Base-by-base conservation (phyloP, 1,140 invertebrate genomes). In the Epicauta chinensis region DNA sequence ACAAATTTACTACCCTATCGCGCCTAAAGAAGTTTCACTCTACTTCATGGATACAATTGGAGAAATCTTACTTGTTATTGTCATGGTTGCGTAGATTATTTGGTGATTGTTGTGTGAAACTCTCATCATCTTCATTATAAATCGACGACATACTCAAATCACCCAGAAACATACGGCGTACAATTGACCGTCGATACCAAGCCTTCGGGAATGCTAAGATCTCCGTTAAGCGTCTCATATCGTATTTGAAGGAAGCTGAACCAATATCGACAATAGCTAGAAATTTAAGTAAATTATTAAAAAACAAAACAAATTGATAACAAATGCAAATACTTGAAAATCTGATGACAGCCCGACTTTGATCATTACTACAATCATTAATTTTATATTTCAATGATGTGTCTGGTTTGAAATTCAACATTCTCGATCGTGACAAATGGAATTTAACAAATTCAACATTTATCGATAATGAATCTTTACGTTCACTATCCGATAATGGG, bases 391-490 rank as follows among this genome's bases (percentile, higher is more conserved):
- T 61, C n/a, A n/a, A n/a, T n/a, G n/a, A n/a, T n/a, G n/a, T n/a
- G 61, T 80, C 73, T 43, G 74, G 78, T 55, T 82, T 82, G 44
- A 86, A 85, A 69, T 89, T 91, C 1, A 91, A 71, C 71, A 91
- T 94, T 34, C 91, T 75, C 41, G 88, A 91, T 54, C 94, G 74
- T 0, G 91, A 93, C 10, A 98, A 80, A 70, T 97, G 91, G 60
- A 97, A 91, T 71, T 97, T 97, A 2, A 98, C 91, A 72, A 97
- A 97, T 71, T 97, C 93, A 0, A 98, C 93, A 70, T 97, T 96
- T 10, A 97, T 87, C 66, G 91, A 95, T 5, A 98, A 74, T 0
- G 93, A 96, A 75, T 97, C 93, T 71, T 97, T 96, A 13, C 94
- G 76, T 65, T 96, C 91, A 53, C 84, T 86, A 62, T 95, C 91